These are phyloP conservation scores for Dasysyrphus albostriatus DNA, from an alignment of 2,888 invertebrate species.

Conservation along the genomic window DNA sequence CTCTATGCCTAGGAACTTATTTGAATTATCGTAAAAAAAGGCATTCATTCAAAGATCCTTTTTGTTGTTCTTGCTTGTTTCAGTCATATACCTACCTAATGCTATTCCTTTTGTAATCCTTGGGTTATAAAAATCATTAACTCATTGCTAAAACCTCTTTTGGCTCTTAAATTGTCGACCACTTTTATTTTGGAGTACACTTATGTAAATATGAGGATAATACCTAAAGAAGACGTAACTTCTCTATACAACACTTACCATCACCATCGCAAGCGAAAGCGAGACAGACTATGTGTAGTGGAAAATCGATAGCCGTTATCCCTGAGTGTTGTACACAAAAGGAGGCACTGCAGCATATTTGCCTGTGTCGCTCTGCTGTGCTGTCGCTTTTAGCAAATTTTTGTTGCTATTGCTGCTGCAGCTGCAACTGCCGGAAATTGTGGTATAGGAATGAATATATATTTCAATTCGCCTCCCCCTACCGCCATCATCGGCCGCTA, in stretches of 20 bases:
- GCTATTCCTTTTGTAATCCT: conserved; percentile 40
- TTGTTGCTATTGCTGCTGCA: conserved; percentile 48
- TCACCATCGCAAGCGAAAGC: not conserved
- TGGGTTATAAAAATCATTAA: conserved; percentile 69
- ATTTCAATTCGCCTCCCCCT: conserved; percentile 40
- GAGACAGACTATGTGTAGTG: conserved; percentile 47
- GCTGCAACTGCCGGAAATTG: conserved; percentile 67
- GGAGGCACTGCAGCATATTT: conserved; percentile 67
- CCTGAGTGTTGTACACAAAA: conserved; percentile 65
- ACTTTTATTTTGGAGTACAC: conserved; percentile 66
- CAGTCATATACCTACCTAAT: not conserved
- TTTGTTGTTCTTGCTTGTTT: not conserved
- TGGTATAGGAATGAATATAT: conserved; percentile 44
- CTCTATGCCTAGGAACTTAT: not conserved
- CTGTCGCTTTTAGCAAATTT: conserved; percentile 22
- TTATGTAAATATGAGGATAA: conserved; percentile 63
- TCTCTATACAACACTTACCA: conserved; percentile 23
- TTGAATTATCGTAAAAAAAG: conserved; percentile 29
- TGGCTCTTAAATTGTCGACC: conserved; percentile 60
- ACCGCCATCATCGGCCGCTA: not conserved
- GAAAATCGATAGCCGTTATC: conserved; percentile 70
- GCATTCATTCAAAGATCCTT: conserved; percentile 34
- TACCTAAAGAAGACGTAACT: conserved; percentile 36
- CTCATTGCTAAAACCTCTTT: conserved; percentile 57
- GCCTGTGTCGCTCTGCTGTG: conserved; percentile 31